Conservation (phyloP, 2,113 vertebrate genomes). For the Pangasianodon gigas region DNA sequence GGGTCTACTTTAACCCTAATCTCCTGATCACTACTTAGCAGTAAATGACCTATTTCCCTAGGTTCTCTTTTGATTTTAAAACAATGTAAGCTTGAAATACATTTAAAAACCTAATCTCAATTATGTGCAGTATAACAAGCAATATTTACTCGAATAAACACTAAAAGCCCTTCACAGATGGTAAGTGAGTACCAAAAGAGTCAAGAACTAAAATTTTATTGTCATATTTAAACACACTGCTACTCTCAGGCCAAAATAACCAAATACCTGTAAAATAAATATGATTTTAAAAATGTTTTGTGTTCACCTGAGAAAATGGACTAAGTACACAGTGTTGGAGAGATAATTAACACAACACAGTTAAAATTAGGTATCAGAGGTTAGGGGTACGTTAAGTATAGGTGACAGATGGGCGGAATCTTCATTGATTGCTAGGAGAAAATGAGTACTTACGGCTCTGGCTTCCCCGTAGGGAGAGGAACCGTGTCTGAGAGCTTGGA, state of each 20-base stretch:
- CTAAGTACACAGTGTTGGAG: background rate
- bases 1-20: background rate
- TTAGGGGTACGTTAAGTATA: background rate
- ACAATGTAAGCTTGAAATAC: background rate
- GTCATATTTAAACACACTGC: background rate
- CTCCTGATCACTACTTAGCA: background rate
- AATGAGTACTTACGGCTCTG: conserved; percentile 1
- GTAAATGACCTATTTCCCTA: background rate
- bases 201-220: background rate
- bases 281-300: background rate
- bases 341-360: background rate
- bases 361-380: background rate
- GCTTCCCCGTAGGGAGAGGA: conserved; percentile 9
- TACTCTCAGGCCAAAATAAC: background rate
- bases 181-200: background rate
- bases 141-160: background rate
- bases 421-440: background rate
- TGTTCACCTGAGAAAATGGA: background rate
- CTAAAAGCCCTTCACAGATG: background rate
- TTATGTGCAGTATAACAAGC: background rate
- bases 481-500: conserved; percentile 5
- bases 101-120: background rate
- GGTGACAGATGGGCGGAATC: background rate
- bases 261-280: background rate
- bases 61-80: background rate